Evolutionary conservation across 2,113 vertebrate species (phyloP), one percentile per base, ranked within the genome.

Genomic region (Dasyornis broadbenti): DNA sequence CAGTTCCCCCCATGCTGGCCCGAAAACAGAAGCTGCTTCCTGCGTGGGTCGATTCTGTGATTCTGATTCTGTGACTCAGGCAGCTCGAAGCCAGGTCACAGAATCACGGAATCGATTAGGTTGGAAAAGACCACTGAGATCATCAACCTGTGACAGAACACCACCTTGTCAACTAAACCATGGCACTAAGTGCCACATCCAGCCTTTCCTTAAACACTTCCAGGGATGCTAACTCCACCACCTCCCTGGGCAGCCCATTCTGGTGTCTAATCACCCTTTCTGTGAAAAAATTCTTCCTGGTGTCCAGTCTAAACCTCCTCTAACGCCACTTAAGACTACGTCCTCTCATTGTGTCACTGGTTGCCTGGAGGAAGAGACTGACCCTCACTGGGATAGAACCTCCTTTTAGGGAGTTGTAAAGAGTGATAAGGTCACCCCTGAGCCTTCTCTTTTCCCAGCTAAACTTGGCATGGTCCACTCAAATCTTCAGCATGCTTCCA

Each of bases 401-500:
- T 69, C 22, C 18, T 54, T 63, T 54, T 6, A 18, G 24, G 30
- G 35, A 35, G 5, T 4, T 35, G 5, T 11, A 20, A n/a, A 54
- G 40, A 42, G 15, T 2, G 0, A 7, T 24, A 19, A 47, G 4
- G 6, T 42, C 21, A 49, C 6, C 40, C 14, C 26, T 16, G 40
- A 69, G 14, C 53, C 33, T 40, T 50, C 40, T 40, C 15, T 50
- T 35, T 11, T 50, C 47, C 40, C 13, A 26, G 26, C 11, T 49
- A 23, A 54, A 56, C 6, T 11, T 56, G 56, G 26, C 40, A 49
- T 56, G 13, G 22, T 13, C 33, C 21, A 16, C 44, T 21, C 57
- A 52, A 47, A 42, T 8, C 17, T 53, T 7, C 2, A 7, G 20
- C 0, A 2, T 0, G 0, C 66, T 70, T 52, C 39, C 5, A 17